phyloP scores from a whole-genome alignment of 1,140 invertebrate species.

The Lepidurus couesii region DNA sequence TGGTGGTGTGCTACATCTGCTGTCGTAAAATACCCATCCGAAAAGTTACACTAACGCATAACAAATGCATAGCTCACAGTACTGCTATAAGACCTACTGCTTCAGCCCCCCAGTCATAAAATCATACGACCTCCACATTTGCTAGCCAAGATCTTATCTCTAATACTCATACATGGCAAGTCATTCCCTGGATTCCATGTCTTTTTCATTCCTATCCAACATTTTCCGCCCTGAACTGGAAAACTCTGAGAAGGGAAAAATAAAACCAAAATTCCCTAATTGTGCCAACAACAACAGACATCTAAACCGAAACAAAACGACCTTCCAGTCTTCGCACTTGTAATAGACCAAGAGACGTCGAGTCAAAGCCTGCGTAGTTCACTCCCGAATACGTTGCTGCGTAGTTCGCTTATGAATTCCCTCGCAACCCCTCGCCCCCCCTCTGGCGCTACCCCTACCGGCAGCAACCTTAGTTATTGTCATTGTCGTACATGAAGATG shows the following conservation, averaged over 20 bases:
- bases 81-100: too few relatives aligned
- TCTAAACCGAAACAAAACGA: background rate
- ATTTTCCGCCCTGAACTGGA: too few relatives aligned
- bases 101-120: too few relatives aligned
- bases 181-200: too few relatives aligned
- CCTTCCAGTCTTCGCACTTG: background rate
- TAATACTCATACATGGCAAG: too few relatives aligned
- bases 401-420: background rate
- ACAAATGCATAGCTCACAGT: too few relatives aligned
- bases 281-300: background rate
- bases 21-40: too few relatives aligned
- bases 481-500: slow-evolving; percentile 15
- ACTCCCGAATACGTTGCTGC: background rate
- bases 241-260: background rate
- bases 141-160: too few relatives aligned
- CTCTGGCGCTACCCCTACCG: background rate
- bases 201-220: too few relatives aligned
- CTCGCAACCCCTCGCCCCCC: background rate
- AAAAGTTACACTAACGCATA: too few relatives aligned
- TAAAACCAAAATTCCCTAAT: background rate
- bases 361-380: background rate
- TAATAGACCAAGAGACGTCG: background rate
- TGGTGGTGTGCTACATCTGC: too few relatives aligned
- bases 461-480: background rate
- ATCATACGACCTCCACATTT: too few relatives aligned